Evolutionary conservation across 64 coral and sea anemone genomes (phyloP).

Genomic region (Montipora sp.): DNA sequence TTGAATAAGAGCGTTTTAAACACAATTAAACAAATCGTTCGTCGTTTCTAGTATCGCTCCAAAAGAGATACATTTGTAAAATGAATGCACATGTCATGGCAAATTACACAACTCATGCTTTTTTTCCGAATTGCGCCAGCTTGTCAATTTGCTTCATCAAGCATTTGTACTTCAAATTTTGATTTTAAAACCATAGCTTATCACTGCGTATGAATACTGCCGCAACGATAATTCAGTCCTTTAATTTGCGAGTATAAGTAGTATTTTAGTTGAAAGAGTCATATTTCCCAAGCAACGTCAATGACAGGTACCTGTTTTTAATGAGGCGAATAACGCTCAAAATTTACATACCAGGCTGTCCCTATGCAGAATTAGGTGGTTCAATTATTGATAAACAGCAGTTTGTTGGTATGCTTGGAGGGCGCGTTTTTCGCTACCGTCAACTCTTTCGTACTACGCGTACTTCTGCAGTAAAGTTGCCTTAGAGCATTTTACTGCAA

Average conservation of each 20-base stretch:
- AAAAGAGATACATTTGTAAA: too few species aligned
- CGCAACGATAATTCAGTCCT: too few species aligned
- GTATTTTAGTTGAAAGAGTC: neutral
- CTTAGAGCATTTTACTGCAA: neutral
- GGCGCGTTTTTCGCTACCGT: neutral
- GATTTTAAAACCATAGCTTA: too few species aligned
- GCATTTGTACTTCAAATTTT: too few species aligned
- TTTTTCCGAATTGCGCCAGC: too few species aligned
- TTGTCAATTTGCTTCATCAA: too few species aligned
- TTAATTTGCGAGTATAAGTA: neutral
- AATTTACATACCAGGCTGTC: neutral
- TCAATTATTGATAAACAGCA: slow-evolving; percentile 32
- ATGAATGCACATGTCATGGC: too few species aligned
- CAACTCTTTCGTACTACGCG: neutral
- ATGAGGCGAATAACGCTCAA: neutral
- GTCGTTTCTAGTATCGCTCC: too few species aligned
- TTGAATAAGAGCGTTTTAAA: too few species aligned
- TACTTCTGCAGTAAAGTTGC: neutral
- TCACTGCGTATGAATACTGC: too few species aligned
- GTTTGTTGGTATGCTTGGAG: neutral
- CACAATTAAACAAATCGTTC: too few species aligned
- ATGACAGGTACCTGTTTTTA: slow-evolving; percentile 24
- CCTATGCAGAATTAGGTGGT: neutral
- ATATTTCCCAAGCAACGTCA: neutral
- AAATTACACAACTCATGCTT: too few species aligned